Evolutionary conservation across 1,140 invertebrate genomes (phyloP).

Genomic region (Philotrypesis tridentata): DNA sequence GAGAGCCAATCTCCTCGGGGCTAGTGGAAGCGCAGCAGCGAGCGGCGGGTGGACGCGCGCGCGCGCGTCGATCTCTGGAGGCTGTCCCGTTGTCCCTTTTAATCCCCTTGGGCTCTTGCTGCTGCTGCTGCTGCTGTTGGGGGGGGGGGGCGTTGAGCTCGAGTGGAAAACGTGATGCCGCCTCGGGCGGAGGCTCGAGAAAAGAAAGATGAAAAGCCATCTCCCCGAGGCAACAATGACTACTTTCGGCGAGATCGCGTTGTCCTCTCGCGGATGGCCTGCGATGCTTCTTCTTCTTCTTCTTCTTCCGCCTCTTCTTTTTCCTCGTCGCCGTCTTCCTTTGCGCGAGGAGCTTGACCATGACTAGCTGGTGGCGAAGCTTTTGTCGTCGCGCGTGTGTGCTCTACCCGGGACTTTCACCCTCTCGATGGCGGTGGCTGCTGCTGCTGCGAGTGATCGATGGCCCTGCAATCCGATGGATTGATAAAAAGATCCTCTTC

Average conservation of each 20-base stretch:
- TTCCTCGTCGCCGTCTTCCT: not conserved
- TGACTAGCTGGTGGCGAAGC: conserved; percentile 8
- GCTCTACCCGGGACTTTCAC: too few species aligned
- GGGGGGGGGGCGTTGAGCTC: not conserved
- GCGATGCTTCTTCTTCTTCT: not conserved
- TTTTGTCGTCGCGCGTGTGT: conserved; percentile 7
- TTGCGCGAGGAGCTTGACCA: conserved; percentile 1
- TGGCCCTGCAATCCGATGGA: conserved; percentile 17
- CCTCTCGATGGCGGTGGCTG: too few species aligned
- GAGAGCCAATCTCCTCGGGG: not conserved
- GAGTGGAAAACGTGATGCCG: not conserved
- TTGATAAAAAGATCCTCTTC: conserved; percentile 21
- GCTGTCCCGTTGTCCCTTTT: conserved; percentile 16
- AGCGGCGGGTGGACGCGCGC: not conserved
- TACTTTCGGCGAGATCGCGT: not conserved
- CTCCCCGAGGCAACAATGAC: conserved; percentile 35
- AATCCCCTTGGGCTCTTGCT: conserved; percentile 1
- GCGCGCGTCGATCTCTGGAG: not conserved
- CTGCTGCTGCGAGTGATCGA: conserved; percentile 44
- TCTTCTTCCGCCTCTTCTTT: not conserved
- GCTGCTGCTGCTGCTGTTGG: too few species aligned
- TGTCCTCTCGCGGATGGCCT: not conserved
- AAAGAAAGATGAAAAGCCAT: conserved; percentile 30
- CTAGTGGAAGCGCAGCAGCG: not conserved
- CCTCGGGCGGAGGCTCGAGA: not conserved